Base-by-base conservation (phyloP, 2,888 invertebrate genomes). In the Calameuta filiformis region DNA sequence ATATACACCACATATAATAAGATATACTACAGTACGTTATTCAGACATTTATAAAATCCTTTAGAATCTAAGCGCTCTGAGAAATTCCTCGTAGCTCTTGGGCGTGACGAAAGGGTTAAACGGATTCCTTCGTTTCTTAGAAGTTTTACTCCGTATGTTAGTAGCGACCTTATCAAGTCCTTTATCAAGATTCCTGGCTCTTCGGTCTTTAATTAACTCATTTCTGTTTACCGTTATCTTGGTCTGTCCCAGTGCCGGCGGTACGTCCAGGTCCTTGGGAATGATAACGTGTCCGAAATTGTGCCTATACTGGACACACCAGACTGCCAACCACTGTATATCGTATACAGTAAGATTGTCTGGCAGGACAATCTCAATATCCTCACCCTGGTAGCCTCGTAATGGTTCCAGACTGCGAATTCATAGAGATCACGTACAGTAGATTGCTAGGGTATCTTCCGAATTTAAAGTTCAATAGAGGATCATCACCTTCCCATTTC, bases 261-360 rank as follows among this genome's bases (percentile, higher is more conserved):
- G 98, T 30, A 98, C 97, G 85, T 98, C 97, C 86, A 98, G 92
- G 86, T 97, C 96, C 89, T 96, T 96, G 0, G 98, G 98, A 76
- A 98, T 95, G 87, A 94, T 93, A 1, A 98, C 97, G 88, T 98
- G 97, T 0, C 98, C 98, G 90, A 98, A 98, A 92, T 98, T 97
- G 89, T 98, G 97, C 9, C 95, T 92, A 92, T 96, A 97, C 87
- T 95, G 95, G n/a, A 97, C 96, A 89, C 98, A 98, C 97, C 97
- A 98, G 0, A 98, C 95, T 0, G 97, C 94, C 40, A 98, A 93
- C 97, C 97, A 98, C 92, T 98, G 97, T 85, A 98, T 96, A 91
- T 97, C 97, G 92, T 97, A 96, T 1, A 97, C 97, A 0, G 97
- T 97, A 83, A 97, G 92, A 86, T 95, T 94, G 75, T 95, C 96